phyloP scores from a whole-genome alignment of 2,888 invertebrate genomes.

The Dryadula phaetusa region DNA sequence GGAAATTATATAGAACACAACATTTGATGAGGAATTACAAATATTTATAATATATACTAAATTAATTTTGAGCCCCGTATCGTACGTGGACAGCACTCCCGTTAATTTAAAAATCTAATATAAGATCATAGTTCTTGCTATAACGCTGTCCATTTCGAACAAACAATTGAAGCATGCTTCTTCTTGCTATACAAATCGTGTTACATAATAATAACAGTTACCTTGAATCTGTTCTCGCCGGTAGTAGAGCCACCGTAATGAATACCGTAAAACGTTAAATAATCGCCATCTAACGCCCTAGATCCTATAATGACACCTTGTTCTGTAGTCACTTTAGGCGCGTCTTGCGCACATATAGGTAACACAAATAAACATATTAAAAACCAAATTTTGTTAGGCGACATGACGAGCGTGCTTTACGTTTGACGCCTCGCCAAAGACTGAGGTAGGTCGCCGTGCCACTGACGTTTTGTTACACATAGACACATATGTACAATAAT shows the following conservation, averaged over 20 bases:
- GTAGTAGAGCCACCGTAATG: conserved; percentile 65
- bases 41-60: too few species aligned
- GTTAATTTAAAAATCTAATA: too few species aligned
- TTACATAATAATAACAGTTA: conserved; percentile 42
- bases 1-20: too few species aligned
- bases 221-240: conserved; percentile 66
- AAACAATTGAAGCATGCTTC: not conserved
- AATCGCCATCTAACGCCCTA: conserved; percentile 56
- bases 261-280: conserved; percentile 65
- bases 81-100: too few species aligned
- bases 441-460: conserved; percentile 30
- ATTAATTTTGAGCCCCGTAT: too few species aligned
- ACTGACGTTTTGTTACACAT: not conserved
- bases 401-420: conserved; percentile 33
- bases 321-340: conserved; percentile 61
- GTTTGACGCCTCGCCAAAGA: conserved; percentile 38
- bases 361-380: conserved; percentile 49
- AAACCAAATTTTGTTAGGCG: conserved; percentile 36
- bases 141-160: too few species aligned
- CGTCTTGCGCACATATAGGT: conserved; percentile 54
- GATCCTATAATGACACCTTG: conserved; percentile 64
- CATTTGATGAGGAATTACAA: too few species aligned
- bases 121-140: too few species aligned
- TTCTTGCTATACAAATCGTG: not conserved
- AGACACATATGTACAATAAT: not conserved